Conservation (phyloP, 2,888 invertebrate genomes). For the Uloborus plumipes region DNA sequence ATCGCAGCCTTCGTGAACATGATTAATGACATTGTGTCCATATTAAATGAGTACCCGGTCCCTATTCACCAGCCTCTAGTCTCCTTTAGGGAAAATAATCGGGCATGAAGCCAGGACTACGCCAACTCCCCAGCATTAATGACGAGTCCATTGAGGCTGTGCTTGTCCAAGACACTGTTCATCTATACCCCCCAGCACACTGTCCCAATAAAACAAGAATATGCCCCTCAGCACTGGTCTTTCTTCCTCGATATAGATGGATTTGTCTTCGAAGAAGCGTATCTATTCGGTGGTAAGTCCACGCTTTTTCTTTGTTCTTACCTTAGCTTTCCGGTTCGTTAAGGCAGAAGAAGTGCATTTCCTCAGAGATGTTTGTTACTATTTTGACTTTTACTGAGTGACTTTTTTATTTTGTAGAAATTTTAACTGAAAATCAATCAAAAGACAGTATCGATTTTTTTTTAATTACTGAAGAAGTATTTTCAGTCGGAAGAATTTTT, state of each 20-base stretch:
- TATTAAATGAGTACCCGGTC: conserved; percentile 3
- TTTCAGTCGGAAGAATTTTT: too few relatives aligned
- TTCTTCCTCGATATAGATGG: conserved; percentile 42
- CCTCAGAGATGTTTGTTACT: too few relatives aligned
- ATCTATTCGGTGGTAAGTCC: conserved; percentile 12
- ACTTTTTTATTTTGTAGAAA: too few relatives aligned
- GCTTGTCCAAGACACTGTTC: conserved; percentile 31
- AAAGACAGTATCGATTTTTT: too few relatives aligned
- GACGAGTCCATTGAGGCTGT: conserved; percentile 45
- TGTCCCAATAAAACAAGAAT: conserved; percentile 60
- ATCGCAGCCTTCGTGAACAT: too few relatives aligned
- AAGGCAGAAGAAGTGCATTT: too few relatives aligned
- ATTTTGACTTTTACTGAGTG: too few relatives aligned
- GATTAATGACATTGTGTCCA: too few relatives aligned
- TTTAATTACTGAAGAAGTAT: too few relatives aligned
- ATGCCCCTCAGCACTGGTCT: conserved; percentile 25
- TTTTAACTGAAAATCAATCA: too few relatives aligned
- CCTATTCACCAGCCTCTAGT: background rate
- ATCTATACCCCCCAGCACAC: conserved; percentile 31
- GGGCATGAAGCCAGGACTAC: conserved; percentile 53
- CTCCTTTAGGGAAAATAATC: conserved; percentile 48
- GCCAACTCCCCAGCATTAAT: conserved; percentile 55
- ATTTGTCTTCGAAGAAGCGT: conserved; percentile 39
- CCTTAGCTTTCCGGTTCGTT: conserved; percentile 1
- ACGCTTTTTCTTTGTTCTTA: conserved; percentile 35